Evolutionary conservation across 1,140 invertebrate genomes (phyloP), one percentile per base, ranked within the genome.

Genomic region (Drosophila sechellia): DNA sequence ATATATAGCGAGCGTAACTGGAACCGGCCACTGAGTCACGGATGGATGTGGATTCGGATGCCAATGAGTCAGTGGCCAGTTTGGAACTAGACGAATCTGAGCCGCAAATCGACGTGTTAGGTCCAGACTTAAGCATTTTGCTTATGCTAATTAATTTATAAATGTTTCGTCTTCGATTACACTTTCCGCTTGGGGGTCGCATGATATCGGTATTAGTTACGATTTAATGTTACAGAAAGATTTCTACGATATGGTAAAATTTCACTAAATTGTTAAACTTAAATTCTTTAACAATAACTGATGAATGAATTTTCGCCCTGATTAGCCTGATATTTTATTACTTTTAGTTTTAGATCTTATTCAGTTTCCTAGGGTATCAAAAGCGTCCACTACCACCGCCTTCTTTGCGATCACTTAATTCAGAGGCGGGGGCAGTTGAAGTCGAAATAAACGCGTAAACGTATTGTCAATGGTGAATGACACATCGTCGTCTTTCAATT

Each of bases 71-170:
- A 74, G 40, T 76, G 68, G 52, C 71, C 66, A 60, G 76, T 64
- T 70, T 76, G 53, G 68, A 84, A 84, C 81, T 86, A 85, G 81
- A 81, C 81, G 63, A 86, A 86, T 70, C 81, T 70, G 65, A 85
- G 70, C 46, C 70, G 54, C 57, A 52, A 58, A 57, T 48, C 58
- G 66, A 27, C 63, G 61, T 54, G 34, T 68, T 69, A 69, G 54
- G 61, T 20, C 34, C 63, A 69, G 66, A 70, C 64, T 46, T 60
- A 64, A 79, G 49, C 60, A 72, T 54, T 73, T 71, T 43, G 73
- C 73, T 70, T 86, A 86, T 86, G 83, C 83, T 87, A 87, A 87
- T 87, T 87, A 83, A 81, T 83, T 87, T 86, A 86, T 85, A 58
- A 86, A 75, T 74, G 66, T 86, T 56, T 66, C 60, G 69, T 74